These are phyloP conservation scores for Ochlodes sylvanus DNA, from an alignment of 2,888 invertebrate genomes.

Conservation along the genomic window DNA sequence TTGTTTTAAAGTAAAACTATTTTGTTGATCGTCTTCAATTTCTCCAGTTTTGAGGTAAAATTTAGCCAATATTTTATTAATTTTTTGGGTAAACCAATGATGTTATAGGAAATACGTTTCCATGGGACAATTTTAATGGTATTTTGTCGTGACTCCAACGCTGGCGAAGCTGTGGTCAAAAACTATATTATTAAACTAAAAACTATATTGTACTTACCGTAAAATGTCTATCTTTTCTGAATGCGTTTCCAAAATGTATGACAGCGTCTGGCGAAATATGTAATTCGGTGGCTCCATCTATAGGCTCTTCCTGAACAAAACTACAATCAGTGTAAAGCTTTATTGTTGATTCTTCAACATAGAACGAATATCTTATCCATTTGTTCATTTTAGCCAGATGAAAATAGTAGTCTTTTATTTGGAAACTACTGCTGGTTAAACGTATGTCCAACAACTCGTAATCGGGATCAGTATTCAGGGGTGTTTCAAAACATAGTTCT, in stretches of 20 bases:
- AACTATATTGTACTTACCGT: conserved; percentile 24
- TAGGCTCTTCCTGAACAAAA: not conserved
- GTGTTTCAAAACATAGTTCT: conserved; percentile 50
- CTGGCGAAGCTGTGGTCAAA: too few relatives aligned
- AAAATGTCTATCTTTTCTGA: conserved; percentile 31
- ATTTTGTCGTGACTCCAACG: too few relatives aligned
- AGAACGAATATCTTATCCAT: not conserved
- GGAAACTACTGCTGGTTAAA: conserved; percentile 31
- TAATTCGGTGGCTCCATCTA: not conserved
- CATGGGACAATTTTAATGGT: too few relatives aligned
- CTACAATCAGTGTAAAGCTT: not conserved
- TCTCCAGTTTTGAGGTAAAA: too few relatives aligned
- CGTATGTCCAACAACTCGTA: conserved; percentile 1
- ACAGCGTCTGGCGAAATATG: conserved; percentile 4
- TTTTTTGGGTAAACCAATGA: too few relatives aligned
- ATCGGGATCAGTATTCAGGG: conserved; percentile 22
- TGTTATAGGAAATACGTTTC: too few relatives aligned
- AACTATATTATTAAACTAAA: not conserved
- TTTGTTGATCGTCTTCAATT: too few relatives aligned
- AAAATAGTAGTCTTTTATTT: not conserved
- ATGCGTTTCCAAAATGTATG: conserved; percentile 20
- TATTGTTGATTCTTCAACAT: not conserved
- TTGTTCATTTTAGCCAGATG: not conserved
- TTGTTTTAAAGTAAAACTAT: too few relatives aligned
- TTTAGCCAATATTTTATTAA: too few relatives aligned